Base-by-base conservation (phyloP, 2,888 invertebrate species). In the Agriopis aurantiaria region DNA sequence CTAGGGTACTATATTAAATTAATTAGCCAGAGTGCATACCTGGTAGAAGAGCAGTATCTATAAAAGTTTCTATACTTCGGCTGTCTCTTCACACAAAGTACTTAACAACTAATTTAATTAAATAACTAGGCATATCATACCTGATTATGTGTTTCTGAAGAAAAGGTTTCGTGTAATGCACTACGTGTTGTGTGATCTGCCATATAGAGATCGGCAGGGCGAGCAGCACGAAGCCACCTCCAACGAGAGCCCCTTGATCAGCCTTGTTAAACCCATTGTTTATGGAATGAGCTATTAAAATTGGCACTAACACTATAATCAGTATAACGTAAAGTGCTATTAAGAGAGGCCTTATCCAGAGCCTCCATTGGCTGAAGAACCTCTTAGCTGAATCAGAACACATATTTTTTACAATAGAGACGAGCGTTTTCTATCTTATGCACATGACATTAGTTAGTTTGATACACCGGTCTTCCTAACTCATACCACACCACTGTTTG, bases 71-170 rank as follows among this genome's bases (percentile, higher is more conserved):
- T 43, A 43, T 43, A 43, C 8, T 43, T 8, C 6, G 9, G 9
- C 51, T 51, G 3, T 52, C 23, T 52, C 11, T 55, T 55, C 41
- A 40, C 33, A 33, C 55, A 33, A 33, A 33, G 33, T 33, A 33
- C 33, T 33, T 3, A 33, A 33, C 33, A 5, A 33, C 33, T 53
- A 59, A 65, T 66, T 60, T 1, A 14, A 59, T 59, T 53, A 60
- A 1, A 12, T 12, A 58, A 4, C 11, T 48, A 41, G n/a, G 17
- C 46, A 65, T 57, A 64, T 67, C 64, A 14, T 23, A 97, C 97
- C 99, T 96, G 78, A 99, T 98, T 73, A 99, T 98, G 91, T 98
- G 98, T 91, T 98, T 98, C 85, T 99, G 99, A 78, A 99, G 93
- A 78, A 96, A 96, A 14, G 99, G 99, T 85, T 98, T 97, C 0